phyloP scores from a whole-genome alignment of 1,140 invertebrate genomes.

The Drosophila obscura region DNA sequence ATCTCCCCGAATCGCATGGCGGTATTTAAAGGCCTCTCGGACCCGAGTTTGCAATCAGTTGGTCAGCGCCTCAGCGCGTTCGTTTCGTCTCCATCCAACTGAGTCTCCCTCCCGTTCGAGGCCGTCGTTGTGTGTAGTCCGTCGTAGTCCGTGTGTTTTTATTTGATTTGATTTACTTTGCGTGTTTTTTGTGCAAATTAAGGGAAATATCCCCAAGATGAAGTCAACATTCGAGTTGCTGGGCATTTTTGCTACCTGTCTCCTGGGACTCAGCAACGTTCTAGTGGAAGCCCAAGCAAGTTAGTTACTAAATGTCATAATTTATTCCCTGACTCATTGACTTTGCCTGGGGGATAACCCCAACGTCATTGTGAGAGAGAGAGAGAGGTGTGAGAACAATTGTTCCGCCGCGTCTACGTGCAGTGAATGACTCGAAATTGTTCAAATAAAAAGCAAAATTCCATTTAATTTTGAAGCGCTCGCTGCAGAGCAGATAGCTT shows the following conservation, averaged over 20 bases:
- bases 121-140: slow-evolving; percentile 29
- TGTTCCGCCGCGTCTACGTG: no score
- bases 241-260: slow-evolving; percentile 36
- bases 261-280: slow-evolving; percentile 31
- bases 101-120: slow-evolving; percentile 29
- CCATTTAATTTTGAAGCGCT: slow-evolving; percentile 12
- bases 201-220: slow-evolving; percentile 51
- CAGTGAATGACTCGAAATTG: neutral
- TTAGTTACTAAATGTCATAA: slow-evolving; percentile 51
- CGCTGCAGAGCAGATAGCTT: slow-evolving; percentile 22
- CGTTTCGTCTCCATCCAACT: neutral
- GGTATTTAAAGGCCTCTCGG: slow-evolving; percentile 37
- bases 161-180: slow-evolving; percentile 22
- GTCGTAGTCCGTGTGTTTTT: slow-evolving; percentile 9
- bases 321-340: slow-evolving; percentile 46
- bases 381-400: slow-evolving; percentile 9
- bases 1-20: slow-evolving; percentile 2
- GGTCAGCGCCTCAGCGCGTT: slow-evolving; percentile 4
- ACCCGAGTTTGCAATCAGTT: slow-evolving; percentile 17
- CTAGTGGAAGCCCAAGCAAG: slow-evolving; percentile 59
- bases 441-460: neutral
- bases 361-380: slow-evolving; percentile 10
- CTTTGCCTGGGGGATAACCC: slow-evolving; percentile 14
- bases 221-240: slow-evolving; percentile 27
- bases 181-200: slow-evolving; percentile 5